Base-by-base conservation (phyloP, 2,888 invertebrate genomes). In the Onthophagus sagittarius region DNA sequence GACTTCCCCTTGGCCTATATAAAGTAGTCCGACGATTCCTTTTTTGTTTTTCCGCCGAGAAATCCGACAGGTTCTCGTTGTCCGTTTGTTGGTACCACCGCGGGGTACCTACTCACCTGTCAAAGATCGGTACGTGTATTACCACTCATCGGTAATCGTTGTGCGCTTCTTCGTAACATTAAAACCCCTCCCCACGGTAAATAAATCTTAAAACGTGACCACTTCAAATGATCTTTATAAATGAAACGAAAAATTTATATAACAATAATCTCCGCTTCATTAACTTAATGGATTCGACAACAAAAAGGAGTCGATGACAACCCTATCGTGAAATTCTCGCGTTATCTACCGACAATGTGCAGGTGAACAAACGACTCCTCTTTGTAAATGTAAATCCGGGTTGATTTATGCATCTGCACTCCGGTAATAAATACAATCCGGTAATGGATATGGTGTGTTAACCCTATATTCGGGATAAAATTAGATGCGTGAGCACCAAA, bases 391-490 rank as follows among this genome's bases (percentile, higher is more conserved):
- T 67, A 67, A 67, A 67, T 67, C 67, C 67, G 32, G n/a, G 32
- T 67, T 67, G 67, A 67, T 67, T 67, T 67, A 67, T 67, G 23
- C 67, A 31, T 67, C 15, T 67, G 67, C 32, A 23, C 31, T 13
- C 23, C n/a, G 31, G 31, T 67, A 67, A 67, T 67, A 67, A 67
- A 67, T 67, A 67, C 67, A 67, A 67, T 67, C 67, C 67, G 67
- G 67, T 73, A 73, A 73, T 73, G 73, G 73, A 73, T 69, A 71
- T 73, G 64, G 73, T 71, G 67, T 73, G 73, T 73, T 73, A 53
- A 53, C 67, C 73, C 67, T 67, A 71, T 73, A 71, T 53, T 32
- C 71, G 73, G 23, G 71, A 73, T 73, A 73, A 73, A 73, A 67
- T 71, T 65, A 73, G 73, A 73, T 67, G 32, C 67, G 23, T 32